Evolutionary conservation across 2,797 vertebrate species (phyloP).

Genomic region (Alcedo atthis): DNA sequence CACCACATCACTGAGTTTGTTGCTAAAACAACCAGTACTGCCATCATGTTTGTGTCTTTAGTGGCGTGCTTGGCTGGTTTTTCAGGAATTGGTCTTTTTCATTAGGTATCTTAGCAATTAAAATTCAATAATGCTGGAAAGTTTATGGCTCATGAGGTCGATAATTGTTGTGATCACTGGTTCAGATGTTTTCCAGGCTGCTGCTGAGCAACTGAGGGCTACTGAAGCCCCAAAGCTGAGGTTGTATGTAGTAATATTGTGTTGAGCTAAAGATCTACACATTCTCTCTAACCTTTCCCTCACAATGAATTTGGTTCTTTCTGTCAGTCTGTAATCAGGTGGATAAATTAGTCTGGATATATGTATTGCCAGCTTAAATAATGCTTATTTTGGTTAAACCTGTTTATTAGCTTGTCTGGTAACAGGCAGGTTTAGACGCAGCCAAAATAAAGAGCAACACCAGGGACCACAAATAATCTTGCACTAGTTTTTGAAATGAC

Average conservation of each 20-base stretch:
- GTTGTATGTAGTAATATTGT: neutral
- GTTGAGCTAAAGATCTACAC: neutral
- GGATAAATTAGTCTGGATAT: neutral
- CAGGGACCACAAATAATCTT: neutral
- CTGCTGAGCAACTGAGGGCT: neutral
- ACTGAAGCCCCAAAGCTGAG: neutral
- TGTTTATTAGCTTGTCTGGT: neutral
- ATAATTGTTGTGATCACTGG: neutral
- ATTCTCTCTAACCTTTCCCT: neutral
- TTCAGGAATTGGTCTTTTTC: neutral
- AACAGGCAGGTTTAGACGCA: neutral
- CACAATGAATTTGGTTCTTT: neutral
- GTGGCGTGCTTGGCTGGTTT: neutral
- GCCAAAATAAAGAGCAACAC: neutral
- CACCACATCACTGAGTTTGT: neutral
- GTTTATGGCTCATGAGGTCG: neutral
- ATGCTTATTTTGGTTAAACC: neutral
- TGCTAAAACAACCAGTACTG: rapidly evolving
- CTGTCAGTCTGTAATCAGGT: neutral
- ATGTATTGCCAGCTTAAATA: neutral
- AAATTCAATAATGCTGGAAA: neutral
- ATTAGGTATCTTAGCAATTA: neutral
- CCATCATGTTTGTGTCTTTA: neutral
- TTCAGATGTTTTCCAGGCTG: neutral
- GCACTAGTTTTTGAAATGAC: neutral